Evolutionary conservation across 37 sponge, comb jelly and placozoan species (phyloP).

Genomic region (Hexactinellida sp.): DNA sequence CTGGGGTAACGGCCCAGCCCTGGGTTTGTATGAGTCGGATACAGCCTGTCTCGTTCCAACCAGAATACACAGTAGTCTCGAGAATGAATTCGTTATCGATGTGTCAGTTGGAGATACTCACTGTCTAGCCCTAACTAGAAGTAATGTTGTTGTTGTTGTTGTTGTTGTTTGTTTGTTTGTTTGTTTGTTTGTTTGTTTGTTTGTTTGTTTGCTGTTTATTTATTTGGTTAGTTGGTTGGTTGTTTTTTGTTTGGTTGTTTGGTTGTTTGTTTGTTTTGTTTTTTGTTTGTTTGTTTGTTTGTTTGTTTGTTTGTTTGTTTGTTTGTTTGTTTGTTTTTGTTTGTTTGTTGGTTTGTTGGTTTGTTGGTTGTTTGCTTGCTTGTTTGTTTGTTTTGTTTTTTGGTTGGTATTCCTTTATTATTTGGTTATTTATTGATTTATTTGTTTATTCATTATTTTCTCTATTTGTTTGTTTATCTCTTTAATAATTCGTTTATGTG

Average conservation of each 20-base stretch:
- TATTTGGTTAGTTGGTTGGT: not conserved
- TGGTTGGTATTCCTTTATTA: not conserved
- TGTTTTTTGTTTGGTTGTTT: not conserved
- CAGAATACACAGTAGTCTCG: conserved; percentile 41
- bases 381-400: not conserved
- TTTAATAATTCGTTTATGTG: not conserved
- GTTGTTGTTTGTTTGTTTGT: not conserved
- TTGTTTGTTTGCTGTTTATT: not conserved
- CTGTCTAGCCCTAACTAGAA: conserved; percentile 74
- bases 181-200: not conserved
- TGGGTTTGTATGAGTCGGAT: conserved; percentile 32
- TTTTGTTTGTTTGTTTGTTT: not conserved
- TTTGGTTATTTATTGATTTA: too few species aligned
- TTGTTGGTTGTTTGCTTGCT: not conserved
- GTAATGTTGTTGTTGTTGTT: too few species aligned
- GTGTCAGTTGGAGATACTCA: conserved; percentile 62
- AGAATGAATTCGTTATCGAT: conserved; percentile 51
- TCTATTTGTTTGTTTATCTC: not conserved
- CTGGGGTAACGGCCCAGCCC: conserved; percentile 48
- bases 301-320: not conserved
- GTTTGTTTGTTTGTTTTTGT: not conserved
- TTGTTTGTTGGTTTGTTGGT: too few species aligned
- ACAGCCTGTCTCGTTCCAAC: conserved; percentile 42
- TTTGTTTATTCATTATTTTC: not conserved
- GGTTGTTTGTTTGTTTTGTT: not conserved